Base-by-base conservation (phyloP, 1,140 invertebrate genomes). In the Archegozetes longisetosus region DNA sequence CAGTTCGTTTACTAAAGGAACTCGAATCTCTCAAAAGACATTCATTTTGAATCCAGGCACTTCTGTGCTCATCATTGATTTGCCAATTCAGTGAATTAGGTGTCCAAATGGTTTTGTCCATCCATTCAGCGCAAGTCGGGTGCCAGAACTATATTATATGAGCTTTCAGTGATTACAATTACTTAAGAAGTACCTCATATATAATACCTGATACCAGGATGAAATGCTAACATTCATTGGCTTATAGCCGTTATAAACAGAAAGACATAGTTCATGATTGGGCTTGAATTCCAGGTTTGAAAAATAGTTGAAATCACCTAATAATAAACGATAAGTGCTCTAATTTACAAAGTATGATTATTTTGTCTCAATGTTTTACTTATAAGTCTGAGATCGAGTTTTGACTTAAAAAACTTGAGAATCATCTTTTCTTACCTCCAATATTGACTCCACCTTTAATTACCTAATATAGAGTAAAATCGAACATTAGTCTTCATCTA, bases 201-300 rank as follows among this genome's bases (percentile, higher is more conserved):
- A n/a, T n/a, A 20, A 47, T 48, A 57, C 55, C 55, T 60, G 52
- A 26, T 40, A 61, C 60, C 60, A 61, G 9, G 60, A 49, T 17
- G 28, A 22, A 27, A 61, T 22, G 1, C 32, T 40, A 23, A 61
- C 53, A 51, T 57, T 61, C 60, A 61, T 61, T 9, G 60, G 60
- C 14, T 32, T 22, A 49, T 61, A 54, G 20, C 24, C 46, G 24
- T 51, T 51, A 22, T 17, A 23, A 12, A 46, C 60, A 26, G 60
- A 23, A 20, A 61, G 27, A 46, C 60, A 61, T 23, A 55, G 51
- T 13, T 28, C 25, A 26, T 53, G 60, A 2, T 56, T n/a, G 3
- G 59, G 54, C 20, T 23, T 17, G 27, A 61, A 61, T 23, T 51
- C 17, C 2, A 51, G 25, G 50, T 58, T 24, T 55, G 27, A 32